phyloP scores from a whole-genome alignment of 37 sponge, comb jelly and placozoan species.

The Cliona cf. orientalis region DNA sequence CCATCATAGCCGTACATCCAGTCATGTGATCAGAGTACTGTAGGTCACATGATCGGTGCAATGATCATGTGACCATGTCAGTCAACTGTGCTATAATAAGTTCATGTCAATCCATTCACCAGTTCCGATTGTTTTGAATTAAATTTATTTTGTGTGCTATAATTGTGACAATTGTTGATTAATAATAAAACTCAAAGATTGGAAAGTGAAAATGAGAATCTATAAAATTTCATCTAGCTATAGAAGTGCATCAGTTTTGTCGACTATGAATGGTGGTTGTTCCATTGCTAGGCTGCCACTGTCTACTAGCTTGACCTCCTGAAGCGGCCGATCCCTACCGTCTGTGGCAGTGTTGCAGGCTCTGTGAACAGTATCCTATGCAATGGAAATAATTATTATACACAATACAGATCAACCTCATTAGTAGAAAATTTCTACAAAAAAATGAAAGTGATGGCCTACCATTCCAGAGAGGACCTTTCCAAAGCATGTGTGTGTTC shows the following conservation, averaged over 20 bases:
- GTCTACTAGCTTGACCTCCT: constrained; percentile 56
- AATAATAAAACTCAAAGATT: not conserved
- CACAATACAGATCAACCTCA: not conserved
- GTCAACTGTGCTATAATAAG: too few species aligned
- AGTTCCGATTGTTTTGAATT: too few species aligned
- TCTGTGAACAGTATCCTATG: constrained; percentile 55
- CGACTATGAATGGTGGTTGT: constrained; percentile 60
- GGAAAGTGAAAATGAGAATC: not conserved
- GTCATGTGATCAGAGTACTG: not conserved
- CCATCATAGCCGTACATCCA: constrained; percentile 16
- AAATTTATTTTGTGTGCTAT: not conserved
- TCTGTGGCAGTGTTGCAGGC: constrained; percentile 60
- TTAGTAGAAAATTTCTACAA: not conserved
- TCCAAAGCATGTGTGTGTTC: constrained; percentile 82
- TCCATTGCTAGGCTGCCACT: constrained; percentile 48
- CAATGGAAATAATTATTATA: not conserved
- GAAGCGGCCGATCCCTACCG: constrained; percentile 60
- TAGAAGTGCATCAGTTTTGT: constrained; percentile 41
- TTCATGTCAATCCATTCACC: too few species aligned
- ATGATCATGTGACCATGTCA: not conserved
- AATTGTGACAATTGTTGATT: not conserved
- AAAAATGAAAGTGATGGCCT: not conserved
- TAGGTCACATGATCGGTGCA: not conserved
- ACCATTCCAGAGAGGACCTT: constrained; percentile 86
- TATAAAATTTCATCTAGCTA: not conserved